Base-by-base conservation (phyloP, 2,888 invertebrate species). In the Sarcophaga carnaria region DNA sequence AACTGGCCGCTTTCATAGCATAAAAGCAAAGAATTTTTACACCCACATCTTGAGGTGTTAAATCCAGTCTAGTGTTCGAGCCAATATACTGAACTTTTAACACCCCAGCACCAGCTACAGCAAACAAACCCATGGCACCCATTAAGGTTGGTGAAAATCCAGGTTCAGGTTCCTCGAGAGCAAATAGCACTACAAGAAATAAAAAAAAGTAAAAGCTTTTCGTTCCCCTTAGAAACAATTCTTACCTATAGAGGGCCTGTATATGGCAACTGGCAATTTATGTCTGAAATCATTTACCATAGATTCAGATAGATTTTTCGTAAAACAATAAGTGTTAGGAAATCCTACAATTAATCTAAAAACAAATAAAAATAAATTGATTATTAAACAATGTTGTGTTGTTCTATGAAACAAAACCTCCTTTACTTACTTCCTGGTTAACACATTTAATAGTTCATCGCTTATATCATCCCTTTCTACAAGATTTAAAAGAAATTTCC, bases 291-390 rank as follows among this genome's bases (percentile, higher is more conserved):
- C 96, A 37, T 95, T 94, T 0, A 98, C 95, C 11, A 97, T 94
- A 78, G 96, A 95, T 90, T 99, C 99, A 0, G 97, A 97, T 87
- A 99, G 91, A 85, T 97, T 96, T 92, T 99, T 99, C 0, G 98
- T 97, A 91, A 97, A 98, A 0, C 97, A 97, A 91, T 99, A 99
- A 0, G 98, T 98, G 91, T 99, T 99, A 0, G 98, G 98, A 22
- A 92, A 92, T 27, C 92, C 92, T 11, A 89, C 80, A 70, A 89
- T 91, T 10, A 92, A 37, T 76, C 92, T 92, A 47, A 14, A 67
- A 11, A 37, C 0, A 37, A 37, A 37, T 1, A 37, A 6, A 37
- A 37, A 37, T 6, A 37, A 37, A 20, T 20, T 20, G 20, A 20
- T 20, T 37, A 37, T 37, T 0, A 37, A 37, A 10, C 8, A 1